Percentiles rank a stretch among this genome's conserved stretches.
Evolutionary conservation across 2,113 vertebrate species (phyloP).

Genomic region (Glaucomys volans): DNA sequence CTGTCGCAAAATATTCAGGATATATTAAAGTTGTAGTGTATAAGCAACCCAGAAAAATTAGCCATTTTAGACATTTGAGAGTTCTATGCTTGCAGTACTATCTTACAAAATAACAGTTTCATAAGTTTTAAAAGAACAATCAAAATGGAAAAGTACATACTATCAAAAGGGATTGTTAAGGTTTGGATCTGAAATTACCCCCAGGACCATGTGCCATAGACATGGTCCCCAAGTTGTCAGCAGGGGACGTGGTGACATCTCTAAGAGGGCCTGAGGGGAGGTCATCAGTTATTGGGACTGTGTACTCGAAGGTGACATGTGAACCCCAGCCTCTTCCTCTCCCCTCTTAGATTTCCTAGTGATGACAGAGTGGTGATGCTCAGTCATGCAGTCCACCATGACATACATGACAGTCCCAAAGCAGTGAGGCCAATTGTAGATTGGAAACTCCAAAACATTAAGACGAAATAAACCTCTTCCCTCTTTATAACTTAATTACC

Average conservation of each 20-base stretch:
- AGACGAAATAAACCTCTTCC: no score
- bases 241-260: accelerated
- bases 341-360: neutral
- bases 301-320: accelerated
- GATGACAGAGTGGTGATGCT: neutral
- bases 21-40: neutral
- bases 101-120: neutral
- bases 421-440: neutral
- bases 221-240: neutral
- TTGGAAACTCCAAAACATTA: no score
- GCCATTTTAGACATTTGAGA: neutral
- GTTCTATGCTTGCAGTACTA: neutral
- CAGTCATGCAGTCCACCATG: no score
- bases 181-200: neutral
- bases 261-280: neutral
- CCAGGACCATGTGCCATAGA: neutral
- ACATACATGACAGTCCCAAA: no score
- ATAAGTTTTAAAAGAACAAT: neutral
- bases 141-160: neutral
- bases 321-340: neutral
- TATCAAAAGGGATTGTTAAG: neutral
- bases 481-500: neutral
- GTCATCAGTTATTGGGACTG: no score
- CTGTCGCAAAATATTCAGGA: neutral
- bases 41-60: neutral